Evolutionary conservation across 2,797 vertebrate genomes (phyloP).

Genomic region (Pipistrellus pygmaeus): DNA sequence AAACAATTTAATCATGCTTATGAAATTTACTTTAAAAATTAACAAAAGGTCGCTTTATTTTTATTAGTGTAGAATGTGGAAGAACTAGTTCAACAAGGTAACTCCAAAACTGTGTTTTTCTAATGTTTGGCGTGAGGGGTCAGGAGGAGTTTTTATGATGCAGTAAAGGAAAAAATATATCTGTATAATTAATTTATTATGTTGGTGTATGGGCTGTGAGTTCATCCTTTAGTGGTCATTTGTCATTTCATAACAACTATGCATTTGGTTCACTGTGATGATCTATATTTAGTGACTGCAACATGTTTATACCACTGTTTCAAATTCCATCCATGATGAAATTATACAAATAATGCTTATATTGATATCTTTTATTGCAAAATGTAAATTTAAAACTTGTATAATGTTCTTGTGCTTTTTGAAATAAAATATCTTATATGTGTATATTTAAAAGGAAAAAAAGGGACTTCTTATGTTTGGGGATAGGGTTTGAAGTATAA

Average conservation of each 20-base stretch:
- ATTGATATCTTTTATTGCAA: slow-evolving; percentile 88
- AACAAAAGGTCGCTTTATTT: slow-evolving; percentile 79
- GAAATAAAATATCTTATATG: slow-evolving; percentile 89
- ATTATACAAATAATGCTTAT: slow-evolving; percentile 89
- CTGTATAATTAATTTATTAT: slow-evolving; percentile 83
- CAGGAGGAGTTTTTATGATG: slow-evolving; percentile 72
- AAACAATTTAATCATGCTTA: slow-evolving; percentile 64
- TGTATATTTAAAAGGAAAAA: slow-evolving; percentile 89
- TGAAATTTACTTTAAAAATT: slow-evolving; percentile 68
- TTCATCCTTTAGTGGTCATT: slow-evolving; percentile 83
- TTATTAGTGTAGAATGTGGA: slow-evolving; percentile 58
- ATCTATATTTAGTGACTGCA: slow-evolving; percentile 86
- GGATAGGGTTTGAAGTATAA: slow-evolving; percentile 81
- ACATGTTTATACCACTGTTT: slow-evolving; percentile 87
- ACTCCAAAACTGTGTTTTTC: slow-evolving; percentile 68
- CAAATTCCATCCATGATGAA: slow-evolving; percentile 86
- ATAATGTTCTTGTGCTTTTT: slow-evolving; percentile 90
- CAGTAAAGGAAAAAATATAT: slow-evolving; percentile 73
- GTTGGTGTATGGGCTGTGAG: slow-evolving; percentile 80
- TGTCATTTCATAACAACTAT: slow-evolving; percentile 88
- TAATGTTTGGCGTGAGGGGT: slow-evolving; percentile 64
- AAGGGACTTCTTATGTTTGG: slow-evolving; percentile 85
- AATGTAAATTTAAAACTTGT: slow-evolving; percentile 91
- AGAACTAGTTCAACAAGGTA: slow-evolving; percentile 73
- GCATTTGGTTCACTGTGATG: slow-evolving; percentile 89